Percentiles rank a stretch among this genome's conserved stretches.
Evolutionary conservation across 2,113 vertebrate species (phyloP).

Genomic region (Ceyx melanurus): DNA sequence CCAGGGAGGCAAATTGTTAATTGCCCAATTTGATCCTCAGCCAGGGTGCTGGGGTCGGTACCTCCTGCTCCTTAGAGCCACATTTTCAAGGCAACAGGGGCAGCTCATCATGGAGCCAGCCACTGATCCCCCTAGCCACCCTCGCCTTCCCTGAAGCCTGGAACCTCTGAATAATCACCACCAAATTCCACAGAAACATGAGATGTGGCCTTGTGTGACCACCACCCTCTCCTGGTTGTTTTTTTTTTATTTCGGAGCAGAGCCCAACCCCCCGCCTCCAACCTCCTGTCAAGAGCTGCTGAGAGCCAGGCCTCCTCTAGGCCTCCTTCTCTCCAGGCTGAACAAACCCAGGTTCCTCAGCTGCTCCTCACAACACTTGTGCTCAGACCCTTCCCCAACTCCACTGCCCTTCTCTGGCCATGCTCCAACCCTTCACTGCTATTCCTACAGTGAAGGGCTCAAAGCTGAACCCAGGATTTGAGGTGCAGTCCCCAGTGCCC

Average conservation of each 20-base stretch:
- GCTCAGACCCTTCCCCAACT: neutral
- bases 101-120: accelerated
- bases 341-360: neutral
- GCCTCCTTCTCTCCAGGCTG: neutral
- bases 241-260: neutral
- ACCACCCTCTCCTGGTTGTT: no score
- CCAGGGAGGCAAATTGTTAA: neutral
- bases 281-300: neutral
- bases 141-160: neutral
- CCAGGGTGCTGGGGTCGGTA: neutral
- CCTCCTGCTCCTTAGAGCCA: neutral
- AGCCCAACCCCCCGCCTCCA: neutral
- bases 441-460: neutral
- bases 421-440: no score
- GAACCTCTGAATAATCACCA: no score
- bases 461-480: neutral
- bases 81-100: neutral
- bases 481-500: neutral
- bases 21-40: neutral
- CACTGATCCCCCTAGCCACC: neutral
- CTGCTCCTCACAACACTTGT: neutral
- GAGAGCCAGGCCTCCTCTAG: neutral
- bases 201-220: accelerated
- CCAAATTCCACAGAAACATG: neutral
- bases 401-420: neutral